Percentiles rank a stretch among this genome's conserved stretches.
phyloP scores from a whole-genome alignment of 2,888 invertebrate species.

The Parascotia fuliginaria region DNA sequence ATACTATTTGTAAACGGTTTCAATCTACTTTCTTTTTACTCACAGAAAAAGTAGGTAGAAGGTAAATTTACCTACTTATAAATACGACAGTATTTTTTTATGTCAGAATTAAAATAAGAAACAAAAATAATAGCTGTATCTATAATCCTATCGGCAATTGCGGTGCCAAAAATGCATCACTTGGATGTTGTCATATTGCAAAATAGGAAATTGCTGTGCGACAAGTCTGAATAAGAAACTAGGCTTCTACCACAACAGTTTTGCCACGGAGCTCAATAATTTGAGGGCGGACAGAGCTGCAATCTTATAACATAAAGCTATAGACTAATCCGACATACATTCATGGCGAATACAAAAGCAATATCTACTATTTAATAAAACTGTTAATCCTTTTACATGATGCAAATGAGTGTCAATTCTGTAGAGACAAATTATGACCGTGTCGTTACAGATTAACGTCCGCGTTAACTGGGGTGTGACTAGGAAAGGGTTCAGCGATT shows the following conservation, averaged over 20 bases:
- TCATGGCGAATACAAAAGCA: neutral
- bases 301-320: too few relatives aligned
- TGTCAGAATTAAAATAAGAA: neutral
- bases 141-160: too few relatives aligned
- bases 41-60: neutral
- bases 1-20: constrained; percentile 39
- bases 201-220: too few relatives aligned
- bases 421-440: constrained; percentile 39
- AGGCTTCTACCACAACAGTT: too few relatives aligned
- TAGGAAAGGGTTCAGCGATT: constrained; percentile 74
- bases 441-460: constrained; percentile 59
- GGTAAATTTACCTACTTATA: neutral
- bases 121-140: too few relatives aligned
- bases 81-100: neutral
- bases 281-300: too few relatives aligned
- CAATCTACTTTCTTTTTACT: constrained; percentile 28
- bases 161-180: too few relatives aligned
- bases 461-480: constrained; percentile 69
- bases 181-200: too few relatives aligned
- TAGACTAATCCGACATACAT: too few relatives aligned
- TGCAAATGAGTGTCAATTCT: constrained; percentile 32
- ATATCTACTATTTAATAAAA: neutral
- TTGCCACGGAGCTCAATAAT: too few relatives aligned
- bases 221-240: too few relatives aligned
- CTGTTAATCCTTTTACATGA: constrained; percentile 20